Base-by-base conservation (phyloP, 2,113 vertebrate species). In the Syngnathus typhle region DNA sequence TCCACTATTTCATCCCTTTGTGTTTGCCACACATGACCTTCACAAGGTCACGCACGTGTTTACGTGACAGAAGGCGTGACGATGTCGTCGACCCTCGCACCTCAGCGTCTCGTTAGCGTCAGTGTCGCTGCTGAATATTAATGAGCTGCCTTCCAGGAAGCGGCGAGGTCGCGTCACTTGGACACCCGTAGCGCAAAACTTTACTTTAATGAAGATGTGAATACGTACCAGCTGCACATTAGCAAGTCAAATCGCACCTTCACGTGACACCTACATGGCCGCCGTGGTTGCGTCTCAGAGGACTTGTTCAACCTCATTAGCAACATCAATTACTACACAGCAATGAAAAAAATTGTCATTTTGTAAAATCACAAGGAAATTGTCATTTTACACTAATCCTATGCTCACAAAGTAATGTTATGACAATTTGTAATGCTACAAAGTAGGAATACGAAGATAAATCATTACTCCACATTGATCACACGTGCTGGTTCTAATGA, bases 171-270 rank as follows among this genome's bases (percentile, higher is more conserved):
- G 71, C 82, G 78, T 85, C 84, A 80, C 79, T 87, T 64, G 85
- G 85, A 83, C 84, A 87, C 81, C 76, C 83, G 78, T 78, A 80
- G 82, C 80, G 76, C 72, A 52, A 15, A 11, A 64, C 83, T 23
- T 21, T 1, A 23, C 52, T 1, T 6, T 58, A 58, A 36, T 58
- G 55, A 56, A 56, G 23, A 58, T 37, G 87, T 88, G 78, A 88
- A 89, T 89, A 88, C 87, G 83, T 78, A 88, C 80, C 76, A 72
- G 81, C 61, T n/a, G 72, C 32, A 27, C 82, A 88, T 89, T 85
- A 88, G 85, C 84, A 87, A 87, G 88, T 87, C 76, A 87, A 87
- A 89, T 88, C 71, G 58, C 43, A 67, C 85, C 75, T 80, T 78
- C 75, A 84, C 77, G 70, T 82, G 78, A 70, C 67, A 21, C 79